Percentiles rank a stretch among this genome's conserved stretches.
These are phyloP conservation scores for Piezodorus guildinii DNA, from an alignment of 1,140 invertebrate species.

Conservation along the genomic window DNA sequence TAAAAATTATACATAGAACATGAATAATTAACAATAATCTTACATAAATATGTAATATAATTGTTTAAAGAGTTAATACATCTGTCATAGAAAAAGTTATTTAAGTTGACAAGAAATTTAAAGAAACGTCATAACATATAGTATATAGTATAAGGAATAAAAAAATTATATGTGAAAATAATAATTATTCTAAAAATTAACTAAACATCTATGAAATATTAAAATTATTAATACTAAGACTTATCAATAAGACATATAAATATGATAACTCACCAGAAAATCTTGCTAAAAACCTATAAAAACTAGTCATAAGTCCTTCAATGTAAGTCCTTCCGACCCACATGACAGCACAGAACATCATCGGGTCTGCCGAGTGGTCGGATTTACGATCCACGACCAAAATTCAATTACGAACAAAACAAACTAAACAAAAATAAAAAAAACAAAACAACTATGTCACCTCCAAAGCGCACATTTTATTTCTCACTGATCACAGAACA, in stretches of 20 bases:
- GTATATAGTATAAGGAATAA: too few species aligned
- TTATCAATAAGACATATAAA: background rate
- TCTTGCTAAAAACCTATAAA: constrained; percentile 26
- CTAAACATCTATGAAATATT: too few species aligned
- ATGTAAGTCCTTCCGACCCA: constrained; percentile 21
- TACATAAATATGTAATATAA: too few species aligned
- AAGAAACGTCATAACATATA: too few species aligned
- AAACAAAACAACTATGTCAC: constrained; percentile 13
- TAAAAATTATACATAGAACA: too few species aligned
- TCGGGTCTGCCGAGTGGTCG: background rate
- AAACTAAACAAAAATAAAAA: constrained; percentile 1
- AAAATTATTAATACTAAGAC: background rate
- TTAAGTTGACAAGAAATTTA: too few species aligned
- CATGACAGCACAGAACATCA: constrained; percentile 4
- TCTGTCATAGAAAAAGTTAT: too few species aligned
- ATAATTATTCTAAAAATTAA: too few species aligned
- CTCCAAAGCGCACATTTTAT: constrained; percentile 12
- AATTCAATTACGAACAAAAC: background rate
- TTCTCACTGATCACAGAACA: background rate
- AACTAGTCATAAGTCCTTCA: constrained; percentile 25
- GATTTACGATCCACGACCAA: background rate
- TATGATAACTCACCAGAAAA: constrained; percentile 21
- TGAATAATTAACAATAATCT: too few species aligned
- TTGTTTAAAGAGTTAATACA: too few species aligned
- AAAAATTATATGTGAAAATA: too few species aligned